Evolutionary conservation across 2,113 vertebrate species (phyloP).

Genomic region (Gracilinanus agilis): DNA sequence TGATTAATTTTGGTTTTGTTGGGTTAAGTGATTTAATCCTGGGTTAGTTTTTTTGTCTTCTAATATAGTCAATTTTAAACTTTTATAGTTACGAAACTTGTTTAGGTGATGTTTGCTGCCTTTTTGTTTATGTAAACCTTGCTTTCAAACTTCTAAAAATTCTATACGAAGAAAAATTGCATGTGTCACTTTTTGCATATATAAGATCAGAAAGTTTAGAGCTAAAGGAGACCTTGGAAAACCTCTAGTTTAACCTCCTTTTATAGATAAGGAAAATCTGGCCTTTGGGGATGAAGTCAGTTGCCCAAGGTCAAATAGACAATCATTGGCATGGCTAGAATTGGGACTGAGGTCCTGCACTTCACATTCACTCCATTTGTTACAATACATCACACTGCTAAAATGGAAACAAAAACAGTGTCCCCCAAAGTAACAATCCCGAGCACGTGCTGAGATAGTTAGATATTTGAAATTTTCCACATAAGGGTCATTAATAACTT

Average conservation of each 20-base stretch:
- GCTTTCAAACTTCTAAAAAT: background rate
- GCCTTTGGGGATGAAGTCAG: background rate
- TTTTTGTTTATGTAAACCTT: background rate
- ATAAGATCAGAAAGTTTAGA: background rate
- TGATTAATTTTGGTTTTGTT: background rate
- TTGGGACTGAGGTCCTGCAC: background rate
- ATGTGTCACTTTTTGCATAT: background rate
- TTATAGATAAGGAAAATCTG: background rate
- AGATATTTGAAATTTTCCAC: background rate
- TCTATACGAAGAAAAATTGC: background rate
- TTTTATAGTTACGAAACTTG: background rate
- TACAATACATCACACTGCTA: background rate
- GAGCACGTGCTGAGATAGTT: background rate
- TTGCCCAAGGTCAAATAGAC: background rate
- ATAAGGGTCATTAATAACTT: background rate
- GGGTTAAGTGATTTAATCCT: background rate
- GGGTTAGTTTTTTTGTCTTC: background rate
- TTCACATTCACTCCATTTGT: background rate
- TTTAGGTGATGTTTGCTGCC: background rate
- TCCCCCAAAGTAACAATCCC: background rate
- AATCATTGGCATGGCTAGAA: background rate
- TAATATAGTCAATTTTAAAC: background rate
- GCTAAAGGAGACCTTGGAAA: background rate
- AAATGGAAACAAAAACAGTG: background rate
- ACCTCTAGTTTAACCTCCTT: background rate